Evolutionary conservation across 2,113 vertebrate genomes (phyloP), one percentile per base, ranked within the genome.

Genomic region (Cephalophus harveyi): DNA sequence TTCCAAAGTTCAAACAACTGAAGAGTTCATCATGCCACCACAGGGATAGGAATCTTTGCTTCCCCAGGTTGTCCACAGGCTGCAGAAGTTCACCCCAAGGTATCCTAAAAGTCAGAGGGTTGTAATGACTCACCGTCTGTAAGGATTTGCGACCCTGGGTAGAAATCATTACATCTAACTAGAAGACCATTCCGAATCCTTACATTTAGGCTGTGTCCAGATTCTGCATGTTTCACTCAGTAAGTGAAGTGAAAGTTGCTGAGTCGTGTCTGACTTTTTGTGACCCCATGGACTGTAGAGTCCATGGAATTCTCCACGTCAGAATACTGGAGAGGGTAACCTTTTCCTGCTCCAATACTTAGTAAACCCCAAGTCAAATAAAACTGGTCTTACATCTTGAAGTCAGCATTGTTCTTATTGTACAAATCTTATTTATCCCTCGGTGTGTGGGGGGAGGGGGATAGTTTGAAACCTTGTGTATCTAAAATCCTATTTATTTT

Each of bases 401-500:
- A 91, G 54, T 54, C 36, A 91, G 27, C 48, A 27, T 78, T 76
- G 15, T 21, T 89, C 21, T 89, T 16, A 30, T 25, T 46, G 60
- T 28, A 67, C 40, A 88, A 67, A 84, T 50, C 6, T 86, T 82
- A n/a, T 30, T 87, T 30, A 27, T 12, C 5, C 5, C 11, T 33
- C 3, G 4, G 14, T 59, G 5, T n/a, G n/a, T n/a, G 59, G 1
- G 10, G 27, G 13, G 11, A 33, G 4, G 12, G 12, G 4, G 0
- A 3, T 9, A 74, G 2, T 40, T 54, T 87, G 48, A 83, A 87
- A 55, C 6, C 64, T 19, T 36, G 4, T 55, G 2, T 50, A 36
- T 81, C 52, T 84, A 62, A 88, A 48, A 19, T 79, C 48, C 10
- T 67, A 27, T 84, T 81, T 62, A 64, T 60, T 59, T 79, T 92